A percentile compares a stretch with the other conserved stretches of the same genome.
Conservation (phyloP, 1,140 invertebrate species). For the Drosophila navojoa region DNA sequence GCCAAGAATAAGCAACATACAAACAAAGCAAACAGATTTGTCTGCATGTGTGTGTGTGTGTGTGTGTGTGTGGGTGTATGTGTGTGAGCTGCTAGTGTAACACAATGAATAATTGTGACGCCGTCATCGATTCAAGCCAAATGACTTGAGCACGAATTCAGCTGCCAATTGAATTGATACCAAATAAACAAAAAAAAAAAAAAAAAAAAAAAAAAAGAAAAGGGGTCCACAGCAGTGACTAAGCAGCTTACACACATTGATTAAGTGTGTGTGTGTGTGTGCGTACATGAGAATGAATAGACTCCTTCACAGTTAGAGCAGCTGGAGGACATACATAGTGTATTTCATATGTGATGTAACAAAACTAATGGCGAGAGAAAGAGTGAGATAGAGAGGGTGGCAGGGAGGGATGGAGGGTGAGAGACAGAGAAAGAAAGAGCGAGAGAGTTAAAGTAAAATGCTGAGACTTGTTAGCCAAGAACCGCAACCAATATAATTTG, state of each 20-base stretch:
- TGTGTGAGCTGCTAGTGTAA: slow-evolving; percentile 50
- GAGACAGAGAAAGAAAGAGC: no score
- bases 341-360: no score
- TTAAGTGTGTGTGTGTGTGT: no score
- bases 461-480: no score
- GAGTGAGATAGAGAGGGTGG: no score
- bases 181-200: background rate
- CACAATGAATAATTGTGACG: slow-evolving; percentile 67
- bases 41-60: slow-evolving; percentile 8
- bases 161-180: slow-evolving; percentile 19
- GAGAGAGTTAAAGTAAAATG: no score
- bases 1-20: slow-evolving; percentile 17
- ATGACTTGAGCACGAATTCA: slow-evolving; percentile 45
- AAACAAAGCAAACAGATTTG: slow-evolving; percentile 15
- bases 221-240: slow-evolving; percentile 2
- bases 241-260: slow-evolving; percentile 15
- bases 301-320: no score
- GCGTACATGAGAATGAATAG: no score
- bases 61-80: slow-evolving; percentile 4
- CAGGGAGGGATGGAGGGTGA: no score
- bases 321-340: no score
- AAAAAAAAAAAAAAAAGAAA: background rate
- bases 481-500: no score
- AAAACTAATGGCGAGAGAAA: no score
- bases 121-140: slow-evolving; percentile 73